Evolutionary conservation across 2,113 vertebrate genomes (phyloP).

Genomic region (Chaetorhynchus papuensis): DNA sequence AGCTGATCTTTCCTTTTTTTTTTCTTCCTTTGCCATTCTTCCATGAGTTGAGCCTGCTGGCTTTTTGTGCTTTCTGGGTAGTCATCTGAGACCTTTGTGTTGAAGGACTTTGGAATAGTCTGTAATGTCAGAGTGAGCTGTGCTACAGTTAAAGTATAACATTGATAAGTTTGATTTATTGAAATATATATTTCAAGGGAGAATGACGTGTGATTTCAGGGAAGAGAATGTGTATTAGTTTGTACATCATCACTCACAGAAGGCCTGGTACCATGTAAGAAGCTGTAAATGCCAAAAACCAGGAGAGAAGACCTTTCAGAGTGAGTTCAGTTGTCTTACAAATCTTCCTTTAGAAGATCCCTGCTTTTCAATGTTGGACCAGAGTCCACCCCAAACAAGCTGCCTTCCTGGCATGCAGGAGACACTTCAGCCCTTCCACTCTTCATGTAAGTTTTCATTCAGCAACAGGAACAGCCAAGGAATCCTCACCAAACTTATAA

Average conservation of each 20-base stretch:
- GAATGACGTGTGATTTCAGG: not conserved
- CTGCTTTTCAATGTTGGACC: not conserved
- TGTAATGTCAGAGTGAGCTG: not conserved
- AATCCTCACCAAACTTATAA: not conserved
- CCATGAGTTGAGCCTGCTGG: not conserved
- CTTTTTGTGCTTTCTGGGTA: not conserved
- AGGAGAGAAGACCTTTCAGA: not conserved
- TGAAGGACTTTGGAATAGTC: not conserved
- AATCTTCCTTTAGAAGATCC: not conserved
- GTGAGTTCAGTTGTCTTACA: not conserved
- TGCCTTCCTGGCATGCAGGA: not conserved
- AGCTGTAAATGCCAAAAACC: not conserved
- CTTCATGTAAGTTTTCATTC: not conserved
- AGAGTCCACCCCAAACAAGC: not conserved
- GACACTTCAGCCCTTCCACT: not conserved
- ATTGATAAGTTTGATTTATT: not conserved
- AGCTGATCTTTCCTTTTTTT: not conserved
- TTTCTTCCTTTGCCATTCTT: not conserved
- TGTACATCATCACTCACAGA: not conserved
- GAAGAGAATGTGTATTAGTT: not conserved
- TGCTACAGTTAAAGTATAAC: not conserved
- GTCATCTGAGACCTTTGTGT: not conserved
- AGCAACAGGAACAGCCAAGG: not conserved
- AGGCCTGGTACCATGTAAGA: not conserved
- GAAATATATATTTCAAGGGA: not conserved